phyloP scores from a whole-genome alignment of 2,797 vertebrate species.

The Pitangus sulphuratus region DNA sequence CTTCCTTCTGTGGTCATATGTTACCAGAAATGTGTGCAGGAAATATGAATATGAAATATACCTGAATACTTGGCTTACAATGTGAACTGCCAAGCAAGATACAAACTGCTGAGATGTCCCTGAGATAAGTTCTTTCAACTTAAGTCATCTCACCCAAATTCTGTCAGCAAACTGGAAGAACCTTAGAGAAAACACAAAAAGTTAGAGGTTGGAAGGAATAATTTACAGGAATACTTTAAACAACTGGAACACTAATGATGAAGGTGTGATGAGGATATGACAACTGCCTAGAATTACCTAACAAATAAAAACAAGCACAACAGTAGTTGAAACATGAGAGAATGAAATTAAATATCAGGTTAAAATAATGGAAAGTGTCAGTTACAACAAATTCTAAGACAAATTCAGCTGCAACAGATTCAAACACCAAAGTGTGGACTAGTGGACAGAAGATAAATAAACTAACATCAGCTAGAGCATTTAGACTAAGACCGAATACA shows the following conservation, averaged over 20 bases:
- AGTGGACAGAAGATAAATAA: neutral
- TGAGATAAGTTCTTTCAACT: neutral
- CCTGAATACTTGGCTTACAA: neutral
- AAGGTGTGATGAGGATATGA: neutral
- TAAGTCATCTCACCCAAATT: neutral
- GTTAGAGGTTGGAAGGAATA: neutral
- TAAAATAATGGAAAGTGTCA: neutral
- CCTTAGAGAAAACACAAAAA: neutral
- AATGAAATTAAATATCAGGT: neutral
- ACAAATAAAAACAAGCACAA: neutral
- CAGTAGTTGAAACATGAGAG: neutral
- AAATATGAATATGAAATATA: neutral
- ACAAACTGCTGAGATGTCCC: neutral
- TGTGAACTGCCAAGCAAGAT: neutral
- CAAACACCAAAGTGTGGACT: neutral
- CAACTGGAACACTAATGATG: neutral
- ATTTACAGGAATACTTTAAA: neutral
- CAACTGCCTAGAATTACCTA: neutral
- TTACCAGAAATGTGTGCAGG: neutral
- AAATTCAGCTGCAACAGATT: neutral
- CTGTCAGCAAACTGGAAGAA: neutral
- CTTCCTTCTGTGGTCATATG: neutral
- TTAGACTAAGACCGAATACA: neutral
- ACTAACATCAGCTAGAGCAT: neutral
- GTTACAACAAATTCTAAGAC: accelerated